phyloP scores from a whole-genome alignment of 2,888 invertebrate species.

The Therioaphis trifolii region DNA sequence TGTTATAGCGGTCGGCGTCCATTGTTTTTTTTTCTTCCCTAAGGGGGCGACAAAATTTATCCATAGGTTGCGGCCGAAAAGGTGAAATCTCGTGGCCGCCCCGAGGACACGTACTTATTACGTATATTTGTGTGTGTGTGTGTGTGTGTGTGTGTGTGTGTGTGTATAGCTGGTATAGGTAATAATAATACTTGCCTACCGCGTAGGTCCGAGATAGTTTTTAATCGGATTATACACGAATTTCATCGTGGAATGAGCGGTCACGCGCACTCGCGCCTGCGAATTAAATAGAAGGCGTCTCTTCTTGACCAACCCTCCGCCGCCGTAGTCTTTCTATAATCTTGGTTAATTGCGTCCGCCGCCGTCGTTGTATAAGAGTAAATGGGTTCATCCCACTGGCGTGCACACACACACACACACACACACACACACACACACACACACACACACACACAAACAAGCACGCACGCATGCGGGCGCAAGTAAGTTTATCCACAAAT shows the following conservation, averaged over 20 bases:
- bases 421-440: background rate
- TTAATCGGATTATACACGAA: constrained; percentile 64
- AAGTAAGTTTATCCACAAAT: constrained; percentile 19
- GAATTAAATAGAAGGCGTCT: constrained; percentile 50
- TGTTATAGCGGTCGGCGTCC: background rate
- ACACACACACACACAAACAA: background rate
- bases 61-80: background rate
- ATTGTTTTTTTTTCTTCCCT: background rate
- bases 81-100: background rate
- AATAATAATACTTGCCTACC: constrained; percentile 27
- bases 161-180: background rate
- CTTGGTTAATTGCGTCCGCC: constrained; percentile 41
- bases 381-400: constrained; percentile 22
- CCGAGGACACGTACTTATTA: background rate
- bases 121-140: background rate
- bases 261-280: background rate
- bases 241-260: constrained; percentile 43
- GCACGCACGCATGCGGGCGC: background rate
- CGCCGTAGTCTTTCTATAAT: constrained; percentile 15
- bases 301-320: background rate
- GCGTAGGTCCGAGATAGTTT: constrained; percentile 13
- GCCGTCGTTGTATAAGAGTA: background rate
- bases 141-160: background rate
- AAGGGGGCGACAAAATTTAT: background rate
- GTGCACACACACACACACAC: background rate